Conservation (phyloP, 2,113 vertebrate species). For the Cichladusa arquata region DNA sequence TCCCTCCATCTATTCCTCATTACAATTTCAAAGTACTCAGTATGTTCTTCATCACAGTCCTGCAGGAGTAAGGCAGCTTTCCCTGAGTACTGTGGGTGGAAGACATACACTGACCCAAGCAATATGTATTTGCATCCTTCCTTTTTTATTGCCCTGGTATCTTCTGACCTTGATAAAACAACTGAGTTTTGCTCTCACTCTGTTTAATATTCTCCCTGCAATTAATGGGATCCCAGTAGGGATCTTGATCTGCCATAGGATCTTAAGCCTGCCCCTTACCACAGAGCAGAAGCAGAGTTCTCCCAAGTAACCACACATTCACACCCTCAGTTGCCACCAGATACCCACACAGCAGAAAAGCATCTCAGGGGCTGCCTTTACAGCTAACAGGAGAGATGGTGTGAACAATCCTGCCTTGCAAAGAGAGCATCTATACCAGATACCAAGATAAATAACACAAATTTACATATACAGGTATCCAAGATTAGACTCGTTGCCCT, state of each 20-base stretch:
- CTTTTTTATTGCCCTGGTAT: background rate
- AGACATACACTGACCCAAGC: background rate
- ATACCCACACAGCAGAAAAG: background rate
- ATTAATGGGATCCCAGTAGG: background rate
- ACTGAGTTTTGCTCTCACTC: background rate
- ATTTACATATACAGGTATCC: background rate
- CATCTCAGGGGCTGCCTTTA: background rate
- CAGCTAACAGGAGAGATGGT: background rate
- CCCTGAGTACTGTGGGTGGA: background rate
- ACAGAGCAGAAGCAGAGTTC: background rate
- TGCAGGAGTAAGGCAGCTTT: background rate
- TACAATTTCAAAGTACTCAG: background rate
- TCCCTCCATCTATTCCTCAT: background rate
- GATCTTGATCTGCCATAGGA: background rate
- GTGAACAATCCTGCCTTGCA: background rate
- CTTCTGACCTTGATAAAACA: background rate
- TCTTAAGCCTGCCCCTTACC: background rate
- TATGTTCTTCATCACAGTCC: background rate
- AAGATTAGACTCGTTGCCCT: background rate
- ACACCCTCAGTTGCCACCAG: background rate
- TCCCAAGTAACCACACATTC: background rate
- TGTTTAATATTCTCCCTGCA: background rate
- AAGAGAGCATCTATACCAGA: background rate
- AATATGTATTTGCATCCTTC: background rate
- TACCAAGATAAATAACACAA: background rate